Percentiles rank a stretch among this genome's conserved stretches.
Evolutionary conservation across 2,797 vertebrate species (phyloP).

Genomic region (Coilia nasus): DNA sequence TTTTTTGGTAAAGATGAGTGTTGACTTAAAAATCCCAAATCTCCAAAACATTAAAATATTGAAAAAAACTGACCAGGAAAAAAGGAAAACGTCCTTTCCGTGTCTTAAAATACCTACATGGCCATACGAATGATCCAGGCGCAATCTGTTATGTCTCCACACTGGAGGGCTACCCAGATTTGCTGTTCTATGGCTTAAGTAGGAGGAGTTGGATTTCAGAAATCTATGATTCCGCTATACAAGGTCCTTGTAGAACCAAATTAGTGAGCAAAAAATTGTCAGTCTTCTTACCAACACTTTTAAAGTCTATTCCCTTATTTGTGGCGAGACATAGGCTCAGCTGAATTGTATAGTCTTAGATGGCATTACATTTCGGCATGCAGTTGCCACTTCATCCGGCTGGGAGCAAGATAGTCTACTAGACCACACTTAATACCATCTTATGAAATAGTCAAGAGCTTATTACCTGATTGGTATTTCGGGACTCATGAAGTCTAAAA

Average conservation of each 20-base stretch:
- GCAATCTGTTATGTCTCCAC: constrained; percentile 73
- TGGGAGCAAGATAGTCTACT: no score
- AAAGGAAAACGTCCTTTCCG: constrained; percentile 26
- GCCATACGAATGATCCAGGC: constrained; percentile 54
- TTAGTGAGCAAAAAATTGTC: not conserved
- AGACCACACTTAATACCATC: no score
- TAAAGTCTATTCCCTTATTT: not conserved
- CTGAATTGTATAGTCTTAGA: no score
- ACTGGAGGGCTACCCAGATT: constrained; percentile 46
- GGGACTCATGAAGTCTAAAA: no score
- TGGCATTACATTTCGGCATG: no score
- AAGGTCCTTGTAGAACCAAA: constrained; percentile 67
- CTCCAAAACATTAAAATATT: constrained; percentile 40
- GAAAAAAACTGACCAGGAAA: not conserved
- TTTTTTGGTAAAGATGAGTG: constrained; percentile 25
- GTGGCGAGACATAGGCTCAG: no score
- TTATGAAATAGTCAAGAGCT: no score
- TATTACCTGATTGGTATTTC: no score
- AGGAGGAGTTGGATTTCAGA: constrained; percentile 82
- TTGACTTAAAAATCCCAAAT: constrained; percentile 30
- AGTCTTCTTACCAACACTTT: not conserved
- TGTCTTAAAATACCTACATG: constrained; percentile 53
- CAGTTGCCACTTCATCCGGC: no score
- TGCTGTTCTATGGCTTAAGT: constrained; percentile 57
- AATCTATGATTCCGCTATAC: constrained; percentile 82